Conservation (phyloP, 2,888 invertebrate genomes). For the Ochropleura leucogaster region DNA sequence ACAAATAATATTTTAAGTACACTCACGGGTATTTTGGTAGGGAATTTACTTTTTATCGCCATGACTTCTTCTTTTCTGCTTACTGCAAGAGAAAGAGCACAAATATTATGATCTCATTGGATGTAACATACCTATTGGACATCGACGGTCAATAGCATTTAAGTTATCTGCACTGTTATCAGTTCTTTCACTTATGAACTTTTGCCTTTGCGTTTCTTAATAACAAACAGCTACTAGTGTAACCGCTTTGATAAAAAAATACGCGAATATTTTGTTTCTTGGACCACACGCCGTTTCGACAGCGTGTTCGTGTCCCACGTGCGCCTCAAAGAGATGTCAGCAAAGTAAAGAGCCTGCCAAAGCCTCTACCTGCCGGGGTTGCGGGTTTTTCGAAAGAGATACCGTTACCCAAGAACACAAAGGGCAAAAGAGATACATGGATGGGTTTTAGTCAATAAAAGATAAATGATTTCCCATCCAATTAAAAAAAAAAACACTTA, state of each 20-base stretch:
- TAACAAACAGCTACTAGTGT: neutral
- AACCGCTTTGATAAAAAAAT: conserved; percentile 9
- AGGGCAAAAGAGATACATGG: no score
- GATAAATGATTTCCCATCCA: no score
- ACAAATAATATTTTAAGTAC: neutral
- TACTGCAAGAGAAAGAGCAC: conserved; percentile 85
- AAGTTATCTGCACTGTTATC: conserved; percentile 34
- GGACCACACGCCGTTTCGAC: no score
- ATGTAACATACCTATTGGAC: conserved; percentile 1
- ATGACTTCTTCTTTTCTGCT: conserved; percentile 94
- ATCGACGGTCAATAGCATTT: conserved; percentile 38
- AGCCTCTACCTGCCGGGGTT: no score
- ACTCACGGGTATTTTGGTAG: conserved; percentile 95
- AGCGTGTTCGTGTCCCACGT: no score
- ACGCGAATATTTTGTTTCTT: neutral
- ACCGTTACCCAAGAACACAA: no score
- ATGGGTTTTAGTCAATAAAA: no score
- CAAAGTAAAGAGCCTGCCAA: no score
- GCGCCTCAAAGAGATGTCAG: no score
- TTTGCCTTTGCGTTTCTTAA: conserved; percentile 9
- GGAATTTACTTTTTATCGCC: conserved; percentile 94
- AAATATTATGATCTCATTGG: conserved; percentile 36
- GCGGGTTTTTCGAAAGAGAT: no score
- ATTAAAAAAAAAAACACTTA: no score
- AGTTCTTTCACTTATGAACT: conserved; percentile 32